phyloP scores from a whole-genome alignment of 2,888 invertebrate genomes.

The Sphaeridia pumilis region DNA sequence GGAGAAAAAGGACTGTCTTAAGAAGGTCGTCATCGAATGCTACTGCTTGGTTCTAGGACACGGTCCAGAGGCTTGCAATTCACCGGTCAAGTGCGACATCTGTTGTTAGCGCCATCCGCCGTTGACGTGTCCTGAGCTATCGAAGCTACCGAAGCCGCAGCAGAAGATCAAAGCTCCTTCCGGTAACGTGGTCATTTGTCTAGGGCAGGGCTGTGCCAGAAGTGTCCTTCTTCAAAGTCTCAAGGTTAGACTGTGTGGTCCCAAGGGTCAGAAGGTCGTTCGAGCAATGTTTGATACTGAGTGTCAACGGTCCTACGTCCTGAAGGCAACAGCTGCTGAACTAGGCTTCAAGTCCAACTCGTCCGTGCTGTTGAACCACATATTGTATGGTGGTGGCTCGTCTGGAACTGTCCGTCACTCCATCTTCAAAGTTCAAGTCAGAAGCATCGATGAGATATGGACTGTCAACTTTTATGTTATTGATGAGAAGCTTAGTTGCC shows the following conservation, averaged over 20 bases:
- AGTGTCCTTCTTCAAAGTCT: constrained; percentile 29
- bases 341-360: constrained; percentile 25
- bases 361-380: too few species aligned
- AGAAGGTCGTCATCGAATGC: not conserved
- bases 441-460: too few species aligned
- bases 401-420: too few species aligned
- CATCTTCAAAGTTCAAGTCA: too few species aligned
- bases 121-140: constrained; percentile 7
- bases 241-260: constrained; percentile 23
- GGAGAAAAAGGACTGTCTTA: not conserved
- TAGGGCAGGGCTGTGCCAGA: not conserved
- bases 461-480: too few species aligned
- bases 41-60: not conserved
- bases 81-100: not conserved
- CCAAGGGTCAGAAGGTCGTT: constrained; percentile 14
- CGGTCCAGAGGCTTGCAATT: not conserved
- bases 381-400: too few species aligned
- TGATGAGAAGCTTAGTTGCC: too few species aligned
- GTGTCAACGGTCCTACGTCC: constrained; percentile 34
- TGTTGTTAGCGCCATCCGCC: not conserved
- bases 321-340: constrained; percentile 21
- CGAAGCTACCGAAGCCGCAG: too few species aligned
- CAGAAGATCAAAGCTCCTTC: too few species aligned
- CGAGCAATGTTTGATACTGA: constrained; percentile 33
- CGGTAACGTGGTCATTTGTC: not conserved